Evolutionary conservation across 2,797 vertebrate species (phyloP).

Genomic region (Premnoplex brunnescens): DNA sequence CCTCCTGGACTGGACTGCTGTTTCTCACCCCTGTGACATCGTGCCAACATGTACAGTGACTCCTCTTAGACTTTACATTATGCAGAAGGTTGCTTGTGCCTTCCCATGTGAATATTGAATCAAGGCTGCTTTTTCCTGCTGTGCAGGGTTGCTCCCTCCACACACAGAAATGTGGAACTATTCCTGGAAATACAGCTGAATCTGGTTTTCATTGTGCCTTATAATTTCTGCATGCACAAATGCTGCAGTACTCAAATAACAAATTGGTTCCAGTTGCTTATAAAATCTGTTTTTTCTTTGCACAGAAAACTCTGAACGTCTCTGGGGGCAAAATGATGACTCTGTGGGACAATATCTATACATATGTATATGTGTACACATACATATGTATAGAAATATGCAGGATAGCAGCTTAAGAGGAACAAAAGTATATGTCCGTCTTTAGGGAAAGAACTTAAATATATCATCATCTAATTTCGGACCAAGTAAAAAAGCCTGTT

Average conservation of each 20-base stretch:
- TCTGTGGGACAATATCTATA: neutral
- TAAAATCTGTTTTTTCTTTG: neutral
- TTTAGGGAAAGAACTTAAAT: neutral
- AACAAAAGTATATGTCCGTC: neutral
- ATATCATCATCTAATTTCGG: neutral
- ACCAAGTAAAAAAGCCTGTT: neutral
- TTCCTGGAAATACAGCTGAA: neutral
- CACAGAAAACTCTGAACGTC: neutral
- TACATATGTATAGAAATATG: neutral
- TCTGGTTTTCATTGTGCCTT: neutral
- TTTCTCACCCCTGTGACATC: neutral
- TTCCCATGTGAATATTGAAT: neutral
- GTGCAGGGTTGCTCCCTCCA: neutral
- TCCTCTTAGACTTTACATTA: neutral
- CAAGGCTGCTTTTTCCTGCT: neutral
- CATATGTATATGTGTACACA: neutral
- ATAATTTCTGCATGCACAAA: neutral
- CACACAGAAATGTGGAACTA: neutral
- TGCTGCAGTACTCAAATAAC: neutral
- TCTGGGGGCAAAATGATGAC: neutral
- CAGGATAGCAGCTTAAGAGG: neutral
- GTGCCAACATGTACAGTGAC: neutral
- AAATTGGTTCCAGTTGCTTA: neutral
- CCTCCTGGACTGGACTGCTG: neutral
- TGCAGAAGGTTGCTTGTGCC: neutral